Percentiles rank a stretch among this genome's conserved stretches.
Evolutionary conservation across 2,113 vertebrate species (phyloP).

Genomic region (Garra rufa): DNA sequence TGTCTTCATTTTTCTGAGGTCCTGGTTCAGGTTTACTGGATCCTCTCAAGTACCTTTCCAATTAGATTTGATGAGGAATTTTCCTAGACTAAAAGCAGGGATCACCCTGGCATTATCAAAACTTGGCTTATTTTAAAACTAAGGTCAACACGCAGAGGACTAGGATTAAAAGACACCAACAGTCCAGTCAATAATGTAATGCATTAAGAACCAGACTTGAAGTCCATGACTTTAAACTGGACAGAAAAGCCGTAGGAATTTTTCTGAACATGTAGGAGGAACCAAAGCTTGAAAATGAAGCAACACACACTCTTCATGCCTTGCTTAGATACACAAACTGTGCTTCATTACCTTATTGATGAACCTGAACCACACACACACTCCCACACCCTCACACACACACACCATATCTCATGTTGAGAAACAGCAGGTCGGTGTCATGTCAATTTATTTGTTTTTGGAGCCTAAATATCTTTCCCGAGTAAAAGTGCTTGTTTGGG

Average conservation of each 20-base stretch:
- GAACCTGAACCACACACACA: constrained; percentile 27
- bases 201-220: background rate
- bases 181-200: background rate
- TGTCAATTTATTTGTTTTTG: constrained; percentile 26
- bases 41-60: constrained; percentile 63
- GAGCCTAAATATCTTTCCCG: background rate
- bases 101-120: background rate
- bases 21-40: constrained; percentile 64
- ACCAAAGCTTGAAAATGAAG: constrained; percentile 20
- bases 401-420: constrained; percentile 24
- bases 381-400: constrained; percentile 25
- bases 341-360: constrained; percentile 21
- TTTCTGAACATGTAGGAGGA: background rate
- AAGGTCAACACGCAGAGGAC: background rate
- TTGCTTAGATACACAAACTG: constrained; percentile 40
- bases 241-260: constrained; percentile 1
- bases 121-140: background rate
- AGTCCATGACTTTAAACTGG: background rate
- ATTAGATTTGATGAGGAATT: background rate
- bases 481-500: constrained; percentile 19
- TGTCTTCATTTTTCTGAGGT: constrained; percentile 36
- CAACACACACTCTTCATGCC: constrained; percentile 10
- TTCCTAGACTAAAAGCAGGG: constrained; percentile 5
- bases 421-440: constrained; percentile 26
- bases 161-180: background rate